Evolutionary conservation across 2,888 invertebrate species (phyloP), one percentile per base, ranked within the genome.

Genomic region (Drosophila sordidula): DNA sequence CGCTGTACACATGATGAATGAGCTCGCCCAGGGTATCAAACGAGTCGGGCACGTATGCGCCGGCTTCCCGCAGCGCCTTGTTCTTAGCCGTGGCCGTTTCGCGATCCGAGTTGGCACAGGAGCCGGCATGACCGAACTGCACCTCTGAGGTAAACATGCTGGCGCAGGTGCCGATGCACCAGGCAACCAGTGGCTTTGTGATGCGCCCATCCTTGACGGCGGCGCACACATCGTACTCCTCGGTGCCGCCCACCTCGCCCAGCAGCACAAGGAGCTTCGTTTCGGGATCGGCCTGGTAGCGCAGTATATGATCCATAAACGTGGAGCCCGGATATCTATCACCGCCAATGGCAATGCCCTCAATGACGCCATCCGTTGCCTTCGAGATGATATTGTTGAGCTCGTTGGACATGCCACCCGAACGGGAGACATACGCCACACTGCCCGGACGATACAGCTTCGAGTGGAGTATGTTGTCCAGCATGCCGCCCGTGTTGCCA

Each of bases 341-440:
- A 0, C 99, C 99, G 5, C 98, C 98, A 87, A 99, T 99, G 51
- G 99, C 99, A 6, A 99, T 97, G 4, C 99, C 99, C 92, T 99
- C 99, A 85, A 96, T 96, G 0, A 99, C 99, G 4, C 99, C 99
- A 93, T 99, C 97, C 0, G 99, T 98, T 56, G 98, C 96, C 90
- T 98, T 97, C 0, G 98, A 97, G 69, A 99, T 94, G 50, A 99
- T 98, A 92, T 99, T 99, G 93, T 99, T 99, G 68, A 99, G 93
- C 91, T 99, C 99, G 92, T 99, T 99, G 51, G 98, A 99, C 99
- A 99, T 99, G 8, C 99, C 99, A 32, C 99, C 99, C 0, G 99
- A 99, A 22, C 99, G 95, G 0, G 99, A 99, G 0, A 99, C 99
- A 92, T 99, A 99, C 0, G 99, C 99, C 56, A 99, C 98, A 90